Conservation (phyloP, 2,888 invertebrate species). For the Tetheella fluctuosa region DNA sequence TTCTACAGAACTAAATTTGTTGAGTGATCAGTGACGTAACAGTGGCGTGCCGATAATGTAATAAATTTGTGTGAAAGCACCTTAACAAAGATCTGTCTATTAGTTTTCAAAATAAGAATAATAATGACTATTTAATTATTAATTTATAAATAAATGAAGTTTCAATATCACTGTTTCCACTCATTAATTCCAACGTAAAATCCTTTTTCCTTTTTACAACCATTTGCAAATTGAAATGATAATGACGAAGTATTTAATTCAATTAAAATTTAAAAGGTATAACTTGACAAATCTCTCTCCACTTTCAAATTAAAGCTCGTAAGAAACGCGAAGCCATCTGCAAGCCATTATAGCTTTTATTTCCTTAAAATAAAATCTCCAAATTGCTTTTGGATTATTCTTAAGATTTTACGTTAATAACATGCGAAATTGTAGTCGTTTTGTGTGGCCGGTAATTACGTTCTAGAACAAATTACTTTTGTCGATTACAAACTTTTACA, state of each 20-base stretch:
- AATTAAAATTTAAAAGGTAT: conserved; percentile 26
- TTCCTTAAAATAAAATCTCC: neutral
- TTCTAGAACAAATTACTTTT: neutral
- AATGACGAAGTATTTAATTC: conserved; percentile 24
- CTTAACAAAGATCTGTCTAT: no score
- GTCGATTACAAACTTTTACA: neutral
- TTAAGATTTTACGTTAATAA: conserved; percentile 2
- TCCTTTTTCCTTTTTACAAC: neutral
- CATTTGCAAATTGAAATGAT: conserved; percentile 16
- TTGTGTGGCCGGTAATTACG: neutral
- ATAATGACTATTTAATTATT: no score
- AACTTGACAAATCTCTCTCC: conserved; percentile 24
- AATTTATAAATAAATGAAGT: neutral
- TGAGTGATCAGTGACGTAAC: no score
- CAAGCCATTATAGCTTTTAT: conserved; percentile 8
- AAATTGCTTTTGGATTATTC: conserved; percentile 10
- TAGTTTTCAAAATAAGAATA: no score
- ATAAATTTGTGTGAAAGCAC: no score
- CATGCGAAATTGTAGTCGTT: neutral
- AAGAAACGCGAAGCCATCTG: conserved; percentile 1
- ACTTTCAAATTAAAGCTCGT: conserved; percentile 14
- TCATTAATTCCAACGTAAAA: neutral
- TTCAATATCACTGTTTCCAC: neutral
- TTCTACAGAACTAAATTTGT: no score
- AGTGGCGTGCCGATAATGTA: no score